These are phyloP conservation scores for Podarcis cretensis DNA, from an alignment of 2,113 vertebrate species.

Conservation along the genomic window DNA sequence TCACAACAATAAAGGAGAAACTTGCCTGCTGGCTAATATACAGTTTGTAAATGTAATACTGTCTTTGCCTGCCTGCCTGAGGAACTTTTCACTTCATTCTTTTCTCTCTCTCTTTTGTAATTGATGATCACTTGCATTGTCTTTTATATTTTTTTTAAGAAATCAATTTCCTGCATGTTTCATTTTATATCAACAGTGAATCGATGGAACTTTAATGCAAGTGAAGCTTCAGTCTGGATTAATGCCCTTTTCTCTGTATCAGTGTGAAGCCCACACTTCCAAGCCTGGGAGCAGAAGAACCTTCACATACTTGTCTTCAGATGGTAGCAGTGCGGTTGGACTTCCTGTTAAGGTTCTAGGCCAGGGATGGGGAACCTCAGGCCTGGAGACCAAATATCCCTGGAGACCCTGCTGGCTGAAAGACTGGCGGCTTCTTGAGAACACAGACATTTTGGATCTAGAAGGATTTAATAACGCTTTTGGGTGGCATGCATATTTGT, in stretches of 20 bases:
- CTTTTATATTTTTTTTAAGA: conserved; percentile 45
- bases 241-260: conserved; percentile 45
- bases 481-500: too few species aligned
- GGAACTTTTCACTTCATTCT: conserved; percentile 39
- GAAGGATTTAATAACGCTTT: too few species aligned
- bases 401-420: too few species aligned
- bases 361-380: too few species aligned
- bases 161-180: conserved; percentile 56
- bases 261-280: conserved; percentile 41
- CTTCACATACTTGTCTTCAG: conserved; percentile 38
- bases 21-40: too few species aligned
- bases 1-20: too few species aligned
- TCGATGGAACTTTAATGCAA: conserved; percentile 60
- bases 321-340: not conserved
- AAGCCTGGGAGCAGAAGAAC: conserved; percentile 16
- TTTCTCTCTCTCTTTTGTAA: conserved; percentile 32
- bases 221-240: conserved; percentile 50
- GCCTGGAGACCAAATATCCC: too few species aligned
- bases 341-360: too few species aligned
- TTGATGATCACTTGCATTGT: conserved; percentile 57
- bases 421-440: too few species aligned
- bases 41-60: too few species aligned
- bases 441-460: too few species aligned
- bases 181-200: conserved; percentile 59
- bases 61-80: not conserved